Base-by-base conservation (phyloP, 2,888 invertebrate genomes). In the Eupithecia inturbata region DNA sequence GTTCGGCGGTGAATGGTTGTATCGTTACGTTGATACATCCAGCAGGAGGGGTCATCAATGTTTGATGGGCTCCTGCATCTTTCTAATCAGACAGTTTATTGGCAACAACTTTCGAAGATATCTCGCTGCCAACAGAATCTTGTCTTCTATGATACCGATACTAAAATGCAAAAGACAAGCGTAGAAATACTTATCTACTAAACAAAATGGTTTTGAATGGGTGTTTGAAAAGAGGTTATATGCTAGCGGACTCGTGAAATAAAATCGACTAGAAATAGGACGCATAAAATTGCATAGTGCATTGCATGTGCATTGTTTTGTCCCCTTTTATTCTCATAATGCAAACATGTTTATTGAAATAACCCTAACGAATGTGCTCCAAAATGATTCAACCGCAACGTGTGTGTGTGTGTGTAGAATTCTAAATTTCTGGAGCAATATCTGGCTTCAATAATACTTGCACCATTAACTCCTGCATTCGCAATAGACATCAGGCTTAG, bases 381-480 rank as follows among this genome's bases (percentile, higher is more conserved):
- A 63, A 70, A 73, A 76, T 67, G 12, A 64, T 67, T 12, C 28
- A 57, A 70, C 75, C 71, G 53, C 69, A 67, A 70, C n/a, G 60
- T 66, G 66, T 66, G 33, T 70, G 57, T 63, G 60, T 66, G 66
- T 66, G 57, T 70, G 75, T 70, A 41, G 75, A 67, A 82, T 85
- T 84, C 83, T 84, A 84, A 85, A 88, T 85, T 84, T 84, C 82
- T 79, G 75, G 84, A 82, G 86, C 87, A 90, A 90, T 92, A 91
- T 91, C 90, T 90, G 88, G 88, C 91, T 90, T 89, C 92, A 90
- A 91, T 92, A 92, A 90, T 89, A 92, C 89, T 90, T 90, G 91
- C 89, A 84, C 89, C 91, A 92, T 92, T 93, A 91, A 91, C 91
- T 91, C 87, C 81, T 85, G 87, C 84, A 84, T 83, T 87, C 86